A percentile compares a stretch with the other conserved stretches of the same genome.
These are phyloP conservation scores for Episyrphus balteatus DNA, from an alignment of 1,140 invertebrate genomes.

Conservation along the genomic window DNA sequence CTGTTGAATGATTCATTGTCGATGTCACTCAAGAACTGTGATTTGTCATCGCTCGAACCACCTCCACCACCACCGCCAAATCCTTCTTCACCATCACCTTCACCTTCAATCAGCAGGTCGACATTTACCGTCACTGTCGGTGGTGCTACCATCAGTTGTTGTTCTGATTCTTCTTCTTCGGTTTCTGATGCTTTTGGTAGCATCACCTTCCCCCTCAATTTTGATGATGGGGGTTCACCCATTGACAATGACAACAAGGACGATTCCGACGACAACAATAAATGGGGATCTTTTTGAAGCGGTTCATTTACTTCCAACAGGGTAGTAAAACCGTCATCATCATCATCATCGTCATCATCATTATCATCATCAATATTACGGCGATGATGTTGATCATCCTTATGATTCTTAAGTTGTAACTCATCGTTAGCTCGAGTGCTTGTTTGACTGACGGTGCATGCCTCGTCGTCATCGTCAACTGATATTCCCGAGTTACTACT, in stretches of 20 bases:
- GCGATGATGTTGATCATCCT: constrained; percentile 14
- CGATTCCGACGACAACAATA: no score
- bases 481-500: constrained; percentile 12
- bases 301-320: constrained; percentile 36
- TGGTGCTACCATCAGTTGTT: not conserved
- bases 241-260: no score
- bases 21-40: constrained; percentile 35
- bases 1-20: constrained; percentile 38
- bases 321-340: constrained; percentile 33
- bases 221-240: no score
- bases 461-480: constrained; percentile 10
- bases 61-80: not conserved
- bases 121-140: constrained; percentile 10
- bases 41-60: constrained; percentile 23
- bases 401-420: constrained; percentile 12
- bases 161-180: no score
- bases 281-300: constrained; percentile 12
- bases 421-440: constrained; percentile 9
- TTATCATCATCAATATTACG: constrained; percentile 16
- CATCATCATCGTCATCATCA: constrained; percentile 26
- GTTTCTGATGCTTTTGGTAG: no score
- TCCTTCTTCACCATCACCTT: not conserved
- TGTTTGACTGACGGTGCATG: constrained; percentile 24
- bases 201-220: no score
- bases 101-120: constrained; percentile 3